These are phyloP conservation scores for Aurelia coerulea DNA, from an alignment of 30 jellyfish, hydroid and myxozoan species.

Conservation along the genomic window DNA sequence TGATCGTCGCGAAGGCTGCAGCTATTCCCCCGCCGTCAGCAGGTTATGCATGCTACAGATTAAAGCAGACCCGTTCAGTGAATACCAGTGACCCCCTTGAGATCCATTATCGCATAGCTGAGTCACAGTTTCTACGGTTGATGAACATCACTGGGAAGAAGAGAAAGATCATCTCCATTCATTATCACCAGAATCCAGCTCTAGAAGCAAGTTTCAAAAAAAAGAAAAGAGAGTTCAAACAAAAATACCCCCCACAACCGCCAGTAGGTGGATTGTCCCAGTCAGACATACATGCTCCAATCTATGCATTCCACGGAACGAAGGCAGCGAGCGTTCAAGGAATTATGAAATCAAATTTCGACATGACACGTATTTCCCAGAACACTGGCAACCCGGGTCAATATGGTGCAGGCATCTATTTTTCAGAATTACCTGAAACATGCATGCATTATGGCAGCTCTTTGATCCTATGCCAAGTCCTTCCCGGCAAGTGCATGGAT, in stretches of 20 bases:
- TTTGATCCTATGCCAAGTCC: constrained; percentile 34
- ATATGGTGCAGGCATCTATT: constrained; percentile 65
- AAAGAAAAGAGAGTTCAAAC: constrained; percentile 22
- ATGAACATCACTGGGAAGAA: constrained; percentile 12
- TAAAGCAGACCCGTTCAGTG: constrained; percentile 18
- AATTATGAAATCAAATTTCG: constrained; percentile 38
- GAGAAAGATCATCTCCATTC: constrained; percentile 23
- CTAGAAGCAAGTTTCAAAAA: constrained; percentile 47
- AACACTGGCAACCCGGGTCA: constrained; percentile 57
- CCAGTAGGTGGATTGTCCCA: too few species aligned
- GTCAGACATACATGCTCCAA: neutral
- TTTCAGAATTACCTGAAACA: constrained; percentile 62
- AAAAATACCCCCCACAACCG: neutral
- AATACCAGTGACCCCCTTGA: constrained; percentile 47
- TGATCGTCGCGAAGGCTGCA: neutral
- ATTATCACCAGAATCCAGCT: constrained; percentile 20
- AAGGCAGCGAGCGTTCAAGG: constrained; percentile 25
- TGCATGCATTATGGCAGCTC: constrained; percentile 48
- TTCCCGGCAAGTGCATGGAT: constrained; percentile 38
- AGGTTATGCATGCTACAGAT: too few species aligned
- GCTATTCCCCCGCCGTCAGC: constrained; percentile 24
- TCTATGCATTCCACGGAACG: constrained; percentile 81
- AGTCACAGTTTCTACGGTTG: constrained; percentile 51
- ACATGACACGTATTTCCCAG: constrained; percentile 1
- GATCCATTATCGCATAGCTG: constrained; percentile 64